Base-by-base conservation (phyloP, 2,888 invertebrate genomes). In the Ellobium chinense region DNA sequence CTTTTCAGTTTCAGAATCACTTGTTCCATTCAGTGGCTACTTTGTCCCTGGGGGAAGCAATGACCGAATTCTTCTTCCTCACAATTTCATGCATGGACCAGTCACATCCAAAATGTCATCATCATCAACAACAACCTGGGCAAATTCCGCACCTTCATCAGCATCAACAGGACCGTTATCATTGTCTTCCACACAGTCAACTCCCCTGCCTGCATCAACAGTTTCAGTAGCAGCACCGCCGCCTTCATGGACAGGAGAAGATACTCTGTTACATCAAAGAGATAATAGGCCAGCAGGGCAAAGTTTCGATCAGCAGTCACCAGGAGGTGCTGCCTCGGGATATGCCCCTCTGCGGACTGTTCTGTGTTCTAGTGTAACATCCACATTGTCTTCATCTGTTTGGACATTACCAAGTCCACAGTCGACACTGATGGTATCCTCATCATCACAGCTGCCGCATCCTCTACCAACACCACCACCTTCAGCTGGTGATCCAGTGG, bases 21-120 rank as follows among this genome's bases (percentile, higher is more conserved):
- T 78, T 62, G 31, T 78, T n/a, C 72, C 78, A 0, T 7, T 78
- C 9, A 69, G 60, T 63, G 70, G 78, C n/a, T 78, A 60, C 31
- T 70, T 62, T 27, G 24, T 78, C 24, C 46, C 62, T 5, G 70
- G 70, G 31, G 62, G 69, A 0, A 70, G n/a, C n/a, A 62, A 36
- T 58, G 54, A 69, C 36, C 46, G 72, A 5, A 36, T 78, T 21
- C 58, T 78, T 27, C 62, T 78, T 1, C 72, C 78, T 31, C 68
- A 60, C 7, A 60, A 69, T 31, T 68, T 77, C 68, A 69, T 77
- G 37, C 31, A 12, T 21, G 60, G 69, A 14, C 60, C 60, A 34
- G 37, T 24, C 24, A 27, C 37, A 29, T 27, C 34, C 4, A 68
- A 68, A 39, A n/a, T 46, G 29, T 46, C 77, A n/a, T 70, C 69